phyloP scores from a whole-genome alignment of 2,113 vertebrate genomes.

The Hydropotes inermis region DNA sequence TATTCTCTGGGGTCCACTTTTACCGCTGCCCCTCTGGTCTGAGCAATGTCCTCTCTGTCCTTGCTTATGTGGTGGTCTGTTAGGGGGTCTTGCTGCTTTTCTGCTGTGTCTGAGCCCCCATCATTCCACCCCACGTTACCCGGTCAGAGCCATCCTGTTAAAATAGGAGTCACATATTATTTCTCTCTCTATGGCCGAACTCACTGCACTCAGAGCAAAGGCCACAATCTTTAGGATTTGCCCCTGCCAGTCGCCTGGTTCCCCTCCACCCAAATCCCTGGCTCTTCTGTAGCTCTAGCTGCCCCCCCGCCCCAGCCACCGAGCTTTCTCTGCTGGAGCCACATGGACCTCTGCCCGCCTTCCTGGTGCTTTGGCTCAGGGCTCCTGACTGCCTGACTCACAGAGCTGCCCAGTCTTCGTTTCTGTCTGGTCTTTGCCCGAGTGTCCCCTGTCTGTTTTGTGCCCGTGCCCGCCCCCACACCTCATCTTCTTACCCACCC shows the following conservation, averaged over 20 bases:
- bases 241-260: background rate
- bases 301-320: too few relatives aligned
- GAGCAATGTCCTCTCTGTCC: rapidly evolving
- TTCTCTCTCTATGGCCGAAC: background rate
- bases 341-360: background rate
- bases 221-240: background rate
- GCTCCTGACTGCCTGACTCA: background rate
- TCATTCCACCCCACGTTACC: rapidly evolving
- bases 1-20: too few relatives aligned
- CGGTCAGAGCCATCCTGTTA: background rate
- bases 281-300: rapidly evolving
- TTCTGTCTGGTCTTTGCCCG: background rate
- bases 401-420: background rate
- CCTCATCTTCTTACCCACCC: background rate
- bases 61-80: background rate
- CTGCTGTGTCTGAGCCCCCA: background rate
- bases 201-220: background rate
- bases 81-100: background rate
- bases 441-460: background rate
- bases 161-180: background rate
- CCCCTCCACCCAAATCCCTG: rapidly evolving
- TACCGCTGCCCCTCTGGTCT: rapidly evolving
- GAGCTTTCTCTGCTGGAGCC: background rate
- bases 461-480: too few relatives aligned
- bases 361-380: background rate